Base-by-base conservation (phyloP, 2,797 vertebrate species). In the Galago senegalensis region DNA sequence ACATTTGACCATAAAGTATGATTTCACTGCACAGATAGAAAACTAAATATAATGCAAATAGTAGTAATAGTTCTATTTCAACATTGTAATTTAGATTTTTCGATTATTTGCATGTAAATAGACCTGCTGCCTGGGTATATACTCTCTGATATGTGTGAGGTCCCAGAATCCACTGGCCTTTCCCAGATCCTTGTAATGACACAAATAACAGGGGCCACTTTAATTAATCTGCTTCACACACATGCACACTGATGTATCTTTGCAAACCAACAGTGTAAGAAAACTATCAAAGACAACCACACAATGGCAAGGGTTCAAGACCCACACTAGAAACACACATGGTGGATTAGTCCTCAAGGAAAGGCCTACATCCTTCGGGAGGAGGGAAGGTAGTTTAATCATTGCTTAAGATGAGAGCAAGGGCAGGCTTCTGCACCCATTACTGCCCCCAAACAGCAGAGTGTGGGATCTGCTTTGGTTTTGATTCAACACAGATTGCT, bases 51-150 rank as follows among this genome's bases (percentile, higher is more conserved):
- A 76, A 61, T 83, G 11, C 13, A 58, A 93, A 83, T 76, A 46
- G 13, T 13, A 49, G 13, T 49, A 49, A 49, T 87, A 9, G 18
- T 81, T 87, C 16, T 23, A 67, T 46, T 60, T 82, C 56, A 40
- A 72, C 46, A 58, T 10, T 93, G 5, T 43, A 91, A 65, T 72
- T 91, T 88, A 53, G 25, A 73, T 43, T 29, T 43, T 83, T 67
- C 12, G 83, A 25, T 75, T 87, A 91, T 87, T 60, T 91, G 46
- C 12, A 29, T 18, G 88, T 53, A 93, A 56, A 67, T 65, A 80
- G 49, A 23, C 17, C n/a, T 70, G 29, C n/a, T 80, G 43, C 61
- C 43, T 46, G 34, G 86, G 12, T 17, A 43, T 43, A 43, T 13
- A 79, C 23, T 77, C 60, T 43, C 4, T 89, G 69, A 67, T n/a